These are phyloP conservation scores for Sarcophilus harrisii DNA, from an alignment of 2,797 vertebrate species.

Conservation along the genomic window DNA sequence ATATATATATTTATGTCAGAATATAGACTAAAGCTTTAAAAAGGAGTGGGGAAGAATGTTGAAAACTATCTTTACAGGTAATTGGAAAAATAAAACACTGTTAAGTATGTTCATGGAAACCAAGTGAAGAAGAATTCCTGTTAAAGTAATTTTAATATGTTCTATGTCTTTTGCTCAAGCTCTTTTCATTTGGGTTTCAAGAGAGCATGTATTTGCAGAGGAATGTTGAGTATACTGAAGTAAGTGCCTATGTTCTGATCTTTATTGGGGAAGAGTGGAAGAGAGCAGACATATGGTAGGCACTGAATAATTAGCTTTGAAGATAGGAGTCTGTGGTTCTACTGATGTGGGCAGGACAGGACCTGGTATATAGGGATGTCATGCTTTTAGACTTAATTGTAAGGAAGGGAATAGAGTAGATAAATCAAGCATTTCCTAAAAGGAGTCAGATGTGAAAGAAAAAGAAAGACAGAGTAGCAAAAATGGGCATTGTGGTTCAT, in stretches of 20 bases:
- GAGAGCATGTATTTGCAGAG: background rate
- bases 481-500: background rate
- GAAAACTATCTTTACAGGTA: too few relatives aligned
- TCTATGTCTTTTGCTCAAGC: background rate
- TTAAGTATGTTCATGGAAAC: background rate
- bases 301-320: background rate
- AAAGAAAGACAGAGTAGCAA: background rate
- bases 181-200: background rate
- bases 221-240: background rate
- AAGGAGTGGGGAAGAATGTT: too few relatives aligned
- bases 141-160: constrained; percentile 12
- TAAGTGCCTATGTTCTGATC: background rate
- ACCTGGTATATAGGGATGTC: background rate
- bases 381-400: background rate
- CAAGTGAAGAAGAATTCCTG: background rate
- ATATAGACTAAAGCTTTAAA: too few relatives aligned
- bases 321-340: background rate
- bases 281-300: background rate
- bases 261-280: background rate
- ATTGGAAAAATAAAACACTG: too few relatives aligned
- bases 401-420: background rate
- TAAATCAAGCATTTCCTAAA: background rate
- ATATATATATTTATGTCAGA: too few relatives aligned
- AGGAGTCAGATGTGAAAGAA: background rate
- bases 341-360: background rate